Evolutionary conservation across 2,797 vertebrate species (phyloP).

Genomic region (Masticophis lateralis): DNA sequence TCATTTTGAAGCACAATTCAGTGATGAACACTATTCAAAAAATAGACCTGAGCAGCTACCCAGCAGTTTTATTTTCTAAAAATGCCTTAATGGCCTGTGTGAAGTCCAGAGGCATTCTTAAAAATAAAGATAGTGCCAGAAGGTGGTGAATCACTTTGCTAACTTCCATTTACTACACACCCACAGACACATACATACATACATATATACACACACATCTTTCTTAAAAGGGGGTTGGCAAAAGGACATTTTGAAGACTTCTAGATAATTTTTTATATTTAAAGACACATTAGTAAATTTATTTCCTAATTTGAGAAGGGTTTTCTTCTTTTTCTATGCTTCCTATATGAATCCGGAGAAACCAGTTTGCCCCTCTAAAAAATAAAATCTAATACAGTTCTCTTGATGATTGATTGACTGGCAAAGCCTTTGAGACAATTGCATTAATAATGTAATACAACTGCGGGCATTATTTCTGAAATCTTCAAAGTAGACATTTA

Average conservation of each 20-base stretch:
- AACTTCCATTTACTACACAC: background rate
- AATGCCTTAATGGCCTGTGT: background rate
- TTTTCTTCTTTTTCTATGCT: background rate
- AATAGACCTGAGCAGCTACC: background rate
- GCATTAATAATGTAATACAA: background rate
- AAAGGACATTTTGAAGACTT: background rate
- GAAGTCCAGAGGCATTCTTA: background rate
- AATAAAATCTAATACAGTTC: background rate
- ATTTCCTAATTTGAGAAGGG: background rate
- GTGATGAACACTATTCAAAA: background rate
- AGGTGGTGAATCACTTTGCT: background rate
- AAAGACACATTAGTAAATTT: background rate
- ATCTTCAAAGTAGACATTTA: conserved; percentile 28
- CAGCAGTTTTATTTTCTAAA: background rate
- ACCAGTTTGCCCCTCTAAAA: background rate
- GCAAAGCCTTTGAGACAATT: conserved; percentile 3
- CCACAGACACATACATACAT: too few species aligned
- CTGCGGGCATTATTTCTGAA: background rate
- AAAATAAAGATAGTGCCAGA: background rate
- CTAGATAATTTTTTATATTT: background rate
- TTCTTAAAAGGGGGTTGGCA: background rate
- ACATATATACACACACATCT: background rate
- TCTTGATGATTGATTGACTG: background rate
- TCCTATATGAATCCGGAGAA: background rate
- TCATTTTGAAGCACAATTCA: background rate